Evolutionary conservation across 1,140 invertebrate species (phyloP), one percentile per base, ranked within the genome.

Genomic region (Leptopilina clavipes): DNA sequence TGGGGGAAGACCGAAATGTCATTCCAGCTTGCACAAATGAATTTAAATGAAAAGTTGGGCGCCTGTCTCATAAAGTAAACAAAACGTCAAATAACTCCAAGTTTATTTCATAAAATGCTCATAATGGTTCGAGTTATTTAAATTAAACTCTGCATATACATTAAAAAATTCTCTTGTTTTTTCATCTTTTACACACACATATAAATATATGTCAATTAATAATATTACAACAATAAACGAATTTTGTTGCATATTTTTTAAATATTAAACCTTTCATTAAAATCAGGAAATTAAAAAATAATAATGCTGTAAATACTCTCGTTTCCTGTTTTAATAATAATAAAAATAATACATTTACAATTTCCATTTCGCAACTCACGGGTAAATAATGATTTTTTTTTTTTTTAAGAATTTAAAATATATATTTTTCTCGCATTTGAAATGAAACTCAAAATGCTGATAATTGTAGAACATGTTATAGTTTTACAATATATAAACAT

Each of bases 21-120:
- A 17, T 18, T 54, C 52, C 22, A 14, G 12, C 59, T n/a, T 65
- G 12, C 25, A 8, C 59, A 65, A 65, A 65, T 65, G 25, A 65
- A 65, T 65, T 65, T 65, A 31, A 25, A 31, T 65, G 59, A 65
- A 65, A 65, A 65, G 25, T 65, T 65, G 59, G 22, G 25, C 14
- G 5, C 11, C 59, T 37, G 22, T 65, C 54, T 59, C 25, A 37
- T 65, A 31, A 65, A 65, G 25, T 65, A 65, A 65, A 65, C 59
- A 65, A 65, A 40, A 65, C 11, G 22, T n/a, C 22, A 65, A 65
- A 25, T 65, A 37, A 65, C 56, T 65, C 12, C 22, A 31, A 37
- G 22, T 31, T 31, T 65, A 65, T 31, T 65, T 65, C 12, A 65
- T 31, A 65, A 65, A 65, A 65, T 65, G 10, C 11, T 31, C 11